Evolutionary conservation across 2,888 invertebrate species (phyloP), one percentile per base, ranked within the genome.

Genomic region (Drosophila mimica): DNA sequence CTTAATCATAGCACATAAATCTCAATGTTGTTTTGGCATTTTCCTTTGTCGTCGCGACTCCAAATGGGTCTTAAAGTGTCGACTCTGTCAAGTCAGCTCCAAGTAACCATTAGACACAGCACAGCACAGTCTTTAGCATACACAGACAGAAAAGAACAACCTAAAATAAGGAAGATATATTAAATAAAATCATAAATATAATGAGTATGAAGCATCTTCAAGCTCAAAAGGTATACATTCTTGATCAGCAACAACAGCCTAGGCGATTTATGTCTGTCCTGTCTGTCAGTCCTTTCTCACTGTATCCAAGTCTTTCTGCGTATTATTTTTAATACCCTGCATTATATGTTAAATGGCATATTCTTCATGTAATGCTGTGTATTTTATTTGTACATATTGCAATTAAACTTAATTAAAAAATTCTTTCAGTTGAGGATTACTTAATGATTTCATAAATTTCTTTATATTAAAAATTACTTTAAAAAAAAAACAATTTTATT

Each of bases 1-100:
- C 49, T 80, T 72, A 80, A 72, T 71, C 80, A 71, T 43, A 59
- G 64, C 63, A 40, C 62, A 78, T 81, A 78, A 78, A 76, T 78
- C 78, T 79, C 49, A 70, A 65, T 70, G 49, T 31, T 70, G 36
- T 36, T 40, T 31, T 11, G 54, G 7, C 25, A 11, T 36, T 54
- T 25, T 25, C 40, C 11, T 1, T 31, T 34, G 40, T 36, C 52
- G 68, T 71, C 68, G 56, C 56, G 59, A 25, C 59, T 69, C 46
- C 20, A 57, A 59, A 61, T 46, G 62, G 52, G 66, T 61, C 82
- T 84, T 79, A 82, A 79, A 73, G 54, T 70, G 68, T 82, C 82
- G 64, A 65, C 73, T 72, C 56, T 46, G 61, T 30, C 60, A 61
- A 34, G 56, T 25, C 34, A 61, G 49, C 46, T 25, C 31, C 25